Base-by-base conservation (phyloP, 2,888 invertebrate species). In the Rhorus exstirpatorius region DNA sequence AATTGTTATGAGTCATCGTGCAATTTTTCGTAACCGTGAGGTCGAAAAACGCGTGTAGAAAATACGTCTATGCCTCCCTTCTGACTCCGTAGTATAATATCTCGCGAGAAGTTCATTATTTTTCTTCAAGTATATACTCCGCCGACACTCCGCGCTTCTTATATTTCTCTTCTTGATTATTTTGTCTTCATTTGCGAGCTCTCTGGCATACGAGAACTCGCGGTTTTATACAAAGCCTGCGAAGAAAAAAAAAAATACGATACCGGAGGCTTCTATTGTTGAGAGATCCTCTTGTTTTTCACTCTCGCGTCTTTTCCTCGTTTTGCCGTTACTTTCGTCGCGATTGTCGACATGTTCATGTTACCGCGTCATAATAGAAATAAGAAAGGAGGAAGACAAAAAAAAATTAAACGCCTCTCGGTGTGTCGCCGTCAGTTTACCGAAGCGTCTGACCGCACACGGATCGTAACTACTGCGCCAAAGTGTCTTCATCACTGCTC, bases 1-100 rank as follows among this genome's bases (percentile, higher is more conserved):
- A 81, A 77, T 77, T 72, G 77, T 77, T 77, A 65, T 14, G 76
- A 76, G 41, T 67, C 17, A 41, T 61, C 21, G 19, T 21, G 35
- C 51, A 51, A 81, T 71, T 76, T 60, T 71, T 61, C 24, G 79
- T 4, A 44, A 31, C 46, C 17, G 31, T 0, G 19, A 35, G 41
- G 26, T 24, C 2, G 44, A 38, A 35, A 65, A 63, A 49, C n/a
- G 31, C 8, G n/a, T 14, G 44, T 21, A 41, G 21, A 49, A 63
- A 53, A 49, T 17, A 58, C 17, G 38, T n/a, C n/a, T 10, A n/a
- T 24, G 12, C n/a, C 8, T 44, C 17, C 19, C 44, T 53, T 7
- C 17, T 72, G 3, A 38, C 35, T 12, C 35, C 35, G 41, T n/a
- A n/a, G n/a, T n/a, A n/a, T n/a, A n/a, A n/a, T 44, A 10, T 61